Evolutionary conservation across 2,888 invertebrate species (phyloP).

Genomic region (Lepidonotus clava): DNA sequence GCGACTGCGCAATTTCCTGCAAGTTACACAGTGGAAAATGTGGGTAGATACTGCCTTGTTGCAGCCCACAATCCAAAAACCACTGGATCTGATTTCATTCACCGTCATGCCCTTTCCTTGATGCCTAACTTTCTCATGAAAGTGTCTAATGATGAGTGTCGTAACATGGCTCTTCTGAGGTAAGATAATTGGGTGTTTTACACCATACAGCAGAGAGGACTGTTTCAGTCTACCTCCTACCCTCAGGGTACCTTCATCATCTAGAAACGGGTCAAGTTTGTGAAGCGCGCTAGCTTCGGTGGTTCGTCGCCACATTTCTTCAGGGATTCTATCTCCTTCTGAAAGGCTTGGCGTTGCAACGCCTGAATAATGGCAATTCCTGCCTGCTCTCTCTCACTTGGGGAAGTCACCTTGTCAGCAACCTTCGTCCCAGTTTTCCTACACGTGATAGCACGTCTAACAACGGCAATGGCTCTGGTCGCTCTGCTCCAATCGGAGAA

Average conservation of each 20-base stretch:
- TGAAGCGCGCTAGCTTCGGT: neutral
- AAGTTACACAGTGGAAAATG: constrained; percentile 57
- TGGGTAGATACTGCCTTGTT: constrained; percentile 25
- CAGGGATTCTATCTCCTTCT: neutral
- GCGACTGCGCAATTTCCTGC: constrained; percentile 52
- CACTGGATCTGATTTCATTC: constrained; percentile 63
- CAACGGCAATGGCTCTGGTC: neutral
- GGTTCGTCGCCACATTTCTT: neutral
- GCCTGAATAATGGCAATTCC: constrained; percentile 5
- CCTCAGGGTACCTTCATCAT: constrained; percentile 58
- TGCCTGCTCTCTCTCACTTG: constrained; percentile 27
- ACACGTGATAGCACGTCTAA: neutral
- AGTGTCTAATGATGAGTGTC: constrained; percentile 60
- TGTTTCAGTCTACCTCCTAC: constrained; percentile 59
- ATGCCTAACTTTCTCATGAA: constrained; percentile 62
- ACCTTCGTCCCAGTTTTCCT: neutral
- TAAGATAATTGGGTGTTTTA: constrained; percentile 58
- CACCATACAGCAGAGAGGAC: constrained; percentile 5
- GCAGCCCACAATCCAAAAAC: constrained; percentile 57
- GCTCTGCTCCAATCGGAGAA: constrained; percentile 56
- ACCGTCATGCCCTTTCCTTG: constrained; percentile 65
- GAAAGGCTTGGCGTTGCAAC: constrained; percentile 39
- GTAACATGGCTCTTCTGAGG: constrained; percentile 54
- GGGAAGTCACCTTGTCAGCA: neutral
- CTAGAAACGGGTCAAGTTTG: constrained; percentile 58